Evolutionary conservation across 2,888 invertebrate species (phyloP).

Genomic region (Pristionchus maxplancki): DNA sequence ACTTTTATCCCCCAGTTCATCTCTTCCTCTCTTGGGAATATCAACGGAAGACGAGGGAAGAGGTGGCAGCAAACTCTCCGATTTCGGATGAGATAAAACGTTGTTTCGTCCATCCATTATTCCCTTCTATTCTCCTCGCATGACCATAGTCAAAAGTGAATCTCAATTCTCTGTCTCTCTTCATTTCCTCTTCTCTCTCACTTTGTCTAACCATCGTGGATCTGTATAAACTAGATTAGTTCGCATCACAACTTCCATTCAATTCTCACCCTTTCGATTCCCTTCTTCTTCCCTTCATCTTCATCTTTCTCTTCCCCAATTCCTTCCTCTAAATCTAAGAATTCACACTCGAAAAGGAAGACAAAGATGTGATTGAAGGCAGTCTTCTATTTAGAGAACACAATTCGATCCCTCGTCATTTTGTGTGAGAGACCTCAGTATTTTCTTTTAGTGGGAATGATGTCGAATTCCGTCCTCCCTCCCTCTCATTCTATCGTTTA

Average conservation of each 20-base stretch:
- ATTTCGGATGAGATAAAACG: not conserved
- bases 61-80: not conserved
- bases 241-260: constrained; percentile 22
- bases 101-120: not conserved
- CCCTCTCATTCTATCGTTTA: not conserved
- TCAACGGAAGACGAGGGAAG: not conserved
- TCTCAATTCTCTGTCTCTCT: not conserved
- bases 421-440: not conserved
- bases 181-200: not conserved
- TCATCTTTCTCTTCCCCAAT: not conserved
- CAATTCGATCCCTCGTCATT: not conserved
- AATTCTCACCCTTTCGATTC: not conserved
- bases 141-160: not conserved
- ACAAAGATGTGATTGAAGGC: not conserved
- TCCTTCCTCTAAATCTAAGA: constrained; percentile 5
- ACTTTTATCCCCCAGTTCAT: not conserved
- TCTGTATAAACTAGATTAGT: not conserved
- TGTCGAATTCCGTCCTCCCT: too few relatives aligned
- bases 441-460: not conserved
- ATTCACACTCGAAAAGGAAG: not conserved
- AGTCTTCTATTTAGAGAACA: not conserved
- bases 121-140: not conserved
- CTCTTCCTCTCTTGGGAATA: not conserved
- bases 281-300: not conserved
- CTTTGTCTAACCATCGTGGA: not conserved